Conservation (phyloP, 2,113 vertebrate genomes). For the Ictalurus punctatus region DNA sequence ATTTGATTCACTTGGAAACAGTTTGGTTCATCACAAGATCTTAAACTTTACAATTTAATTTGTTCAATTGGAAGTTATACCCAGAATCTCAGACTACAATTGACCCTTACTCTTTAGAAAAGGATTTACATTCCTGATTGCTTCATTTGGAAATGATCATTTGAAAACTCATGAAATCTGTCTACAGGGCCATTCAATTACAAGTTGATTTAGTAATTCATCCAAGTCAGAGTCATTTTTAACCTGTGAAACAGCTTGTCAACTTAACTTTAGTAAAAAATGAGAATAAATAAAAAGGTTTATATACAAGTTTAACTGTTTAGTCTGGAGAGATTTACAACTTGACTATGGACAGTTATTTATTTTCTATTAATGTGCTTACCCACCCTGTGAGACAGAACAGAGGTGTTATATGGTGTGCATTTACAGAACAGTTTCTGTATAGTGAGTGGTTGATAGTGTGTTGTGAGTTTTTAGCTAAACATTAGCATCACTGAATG, state of each 20-base stretch:
- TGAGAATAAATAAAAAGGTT: background rate
- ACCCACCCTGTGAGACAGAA: background rate
- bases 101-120: background rate
- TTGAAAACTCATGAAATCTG: background rate
- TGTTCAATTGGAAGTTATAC: too few species aligned
- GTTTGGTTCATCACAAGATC: background rate
- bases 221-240: background rate
- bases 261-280: background rate
- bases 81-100: background rate
- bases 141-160: background rate
- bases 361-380: background rate
- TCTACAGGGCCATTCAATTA: background rate
- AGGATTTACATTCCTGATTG: background rate
- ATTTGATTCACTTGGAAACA: background rate
- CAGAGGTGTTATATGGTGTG: too few species aligned
- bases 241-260: background rate
- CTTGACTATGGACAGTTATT: background rate
- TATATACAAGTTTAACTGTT: background rate
- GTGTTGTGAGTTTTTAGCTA: background rate
- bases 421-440: background rate
- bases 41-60: background rate
- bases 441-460: constrained; percentile 19
- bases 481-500: background rate
- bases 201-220: background rate
- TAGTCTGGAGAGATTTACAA: background rate